Percentiles rank a stretch among this genome's conserved stretches.
phyloP scores from a whole-genome alignment of 2,888 invertebrate species.

The Pterostichus niger region DNA sequence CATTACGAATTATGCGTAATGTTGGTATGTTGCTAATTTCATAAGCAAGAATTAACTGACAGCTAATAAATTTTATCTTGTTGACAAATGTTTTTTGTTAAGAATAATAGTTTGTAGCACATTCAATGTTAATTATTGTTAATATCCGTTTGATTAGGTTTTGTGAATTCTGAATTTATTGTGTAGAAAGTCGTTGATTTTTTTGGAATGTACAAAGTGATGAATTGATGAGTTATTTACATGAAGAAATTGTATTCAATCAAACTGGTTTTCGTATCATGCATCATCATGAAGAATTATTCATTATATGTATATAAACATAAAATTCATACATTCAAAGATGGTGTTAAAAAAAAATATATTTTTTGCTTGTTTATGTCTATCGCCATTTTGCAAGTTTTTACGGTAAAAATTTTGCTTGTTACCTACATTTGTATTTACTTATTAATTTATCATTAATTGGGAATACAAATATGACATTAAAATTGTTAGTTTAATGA shows the following conservation, averaged over 20 bases:
- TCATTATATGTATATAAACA: background rate
- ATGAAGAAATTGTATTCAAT: background rate
- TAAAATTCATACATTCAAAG: background rate
- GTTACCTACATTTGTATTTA: no score
- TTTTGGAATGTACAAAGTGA: background rate
- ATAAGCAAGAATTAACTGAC: background rate
- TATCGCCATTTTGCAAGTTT: no score
- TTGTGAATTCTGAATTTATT: background rate
- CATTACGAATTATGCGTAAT: no score
- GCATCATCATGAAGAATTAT: background rate
- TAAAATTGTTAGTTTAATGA: no score
- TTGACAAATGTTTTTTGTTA: background rate
- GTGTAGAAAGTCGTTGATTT: background rate
- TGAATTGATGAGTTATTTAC: background rate
- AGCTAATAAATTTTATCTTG: no score
- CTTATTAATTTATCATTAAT: no score
- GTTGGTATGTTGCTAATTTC: no score
- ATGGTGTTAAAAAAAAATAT: no score
- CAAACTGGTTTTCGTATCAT: background rate
- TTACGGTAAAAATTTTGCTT: no score
- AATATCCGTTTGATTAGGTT: background rate
- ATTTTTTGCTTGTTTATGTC: no score
- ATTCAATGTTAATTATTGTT: conserved; percentile 1
- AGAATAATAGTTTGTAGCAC: background rate
- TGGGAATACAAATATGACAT: no score